A percentile compares a stretch with the other conserved stretches of the same genome.
These are phyloP conservation scores for Atlantisia rogersi DNA, from an alignment of 2,113 vertebrate species.

Conservation along the genomic window DNA sequence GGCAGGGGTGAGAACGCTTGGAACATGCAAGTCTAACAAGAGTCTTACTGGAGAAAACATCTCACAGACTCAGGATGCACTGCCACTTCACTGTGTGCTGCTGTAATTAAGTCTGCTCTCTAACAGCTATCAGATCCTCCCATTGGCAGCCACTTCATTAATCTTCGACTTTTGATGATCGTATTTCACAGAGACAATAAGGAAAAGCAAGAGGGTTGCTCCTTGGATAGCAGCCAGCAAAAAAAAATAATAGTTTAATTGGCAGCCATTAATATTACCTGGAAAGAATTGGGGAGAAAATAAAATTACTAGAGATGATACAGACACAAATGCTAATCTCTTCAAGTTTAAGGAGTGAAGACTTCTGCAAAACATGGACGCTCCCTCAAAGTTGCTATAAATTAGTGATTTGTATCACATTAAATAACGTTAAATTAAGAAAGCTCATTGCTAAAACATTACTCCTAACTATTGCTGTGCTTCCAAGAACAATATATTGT, in stretches of 20 bases:
- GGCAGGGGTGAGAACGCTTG: neutral
- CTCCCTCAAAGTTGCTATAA: neutral
- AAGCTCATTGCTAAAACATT: neutral
- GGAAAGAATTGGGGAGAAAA: neutral
- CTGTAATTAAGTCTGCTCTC: neutral
- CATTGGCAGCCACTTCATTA: neutral
- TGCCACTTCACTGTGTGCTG: neutral
- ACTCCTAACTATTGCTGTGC: neutral
- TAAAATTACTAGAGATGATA: neutral
- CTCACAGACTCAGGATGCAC: neutral
- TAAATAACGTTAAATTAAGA: neutral
- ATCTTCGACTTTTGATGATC: constrained; percentile 77
- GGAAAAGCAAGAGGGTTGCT: constrained; percentile 89
- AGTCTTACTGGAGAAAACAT: neutral
- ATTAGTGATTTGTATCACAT: neutral
- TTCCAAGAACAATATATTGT: neutral
- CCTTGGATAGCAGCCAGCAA: constrained; percentile 93
- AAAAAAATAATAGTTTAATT: constrained; percentile 95
- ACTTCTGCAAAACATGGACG: neutral
- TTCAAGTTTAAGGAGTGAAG: neutral
- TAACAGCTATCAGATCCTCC: constrained; percentile 54
- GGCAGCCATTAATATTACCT: constrained; percentile 96
- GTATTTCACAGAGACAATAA: constrained; percentile 90
- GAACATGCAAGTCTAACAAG: neutral
- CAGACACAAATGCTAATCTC: neutral